Base-by-base conservation (phyloP, 92 coral and sea anemone genomes). In the Hydrozoanthus gracilis region DNA sequence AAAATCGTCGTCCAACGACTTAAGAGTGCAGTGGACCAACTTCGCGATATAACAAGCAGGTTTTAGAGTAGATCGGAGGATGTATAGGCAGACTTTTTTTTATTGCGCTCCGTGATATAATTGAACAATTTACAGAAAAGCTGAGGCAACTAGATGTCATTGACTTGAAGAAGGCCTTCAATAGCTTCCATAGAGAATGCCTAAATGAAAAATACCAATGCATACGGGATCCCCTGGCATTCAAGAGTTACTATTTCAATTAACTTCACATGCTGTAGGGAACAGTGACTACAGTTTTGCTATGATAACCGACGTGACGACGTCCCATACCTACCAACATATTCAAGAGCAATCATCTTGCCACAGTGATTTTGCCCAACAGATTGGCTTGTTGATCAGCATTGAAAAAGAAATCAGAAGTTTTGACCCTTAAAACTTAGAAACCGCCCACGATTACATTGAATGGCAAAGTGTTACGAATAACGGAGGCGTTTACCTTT, bases 91-190 rank as follows among this genome's bases (percentile, higher is more conserved):
- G 51, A 72, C 46, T 13, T 72, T 0, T 27, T 27, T 27, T 27
- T 27, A 27, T 72, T 72, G 20, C 77, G 4, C 76, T 71, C 49
- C 14, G 76, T 39, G 8, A 71, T 12, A 39, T 71, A n/a, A 46
- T 71, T n/a, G 76, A 71, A 15, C 76, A 71, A 71, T 39, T 49
- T 51, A 71, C 51, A 3, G 76, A 71, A 13, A 35, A 51, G 50
- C 49, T 10, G 50, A 46, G 51, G 76, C 49, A 71, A 71, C 76
- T 71, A n/a, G 44, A 71, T 71, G 35, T 71, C 76, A 71, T 71
- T 71, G 15, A 71, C 76, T 71, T 71, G 13, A n/a, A 64, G 70
- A 64, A 64, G 70, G 70, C 70, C 70, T 64, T 15, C 70, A n/a
- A 0, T 64, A 64, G 70, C 50, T 15, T 71, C 3, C 76, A 71